phyloP scores from a whole-genome alignment of 2,113 vertebrate genomes.

The Nesospiza acunhae region DNA sequence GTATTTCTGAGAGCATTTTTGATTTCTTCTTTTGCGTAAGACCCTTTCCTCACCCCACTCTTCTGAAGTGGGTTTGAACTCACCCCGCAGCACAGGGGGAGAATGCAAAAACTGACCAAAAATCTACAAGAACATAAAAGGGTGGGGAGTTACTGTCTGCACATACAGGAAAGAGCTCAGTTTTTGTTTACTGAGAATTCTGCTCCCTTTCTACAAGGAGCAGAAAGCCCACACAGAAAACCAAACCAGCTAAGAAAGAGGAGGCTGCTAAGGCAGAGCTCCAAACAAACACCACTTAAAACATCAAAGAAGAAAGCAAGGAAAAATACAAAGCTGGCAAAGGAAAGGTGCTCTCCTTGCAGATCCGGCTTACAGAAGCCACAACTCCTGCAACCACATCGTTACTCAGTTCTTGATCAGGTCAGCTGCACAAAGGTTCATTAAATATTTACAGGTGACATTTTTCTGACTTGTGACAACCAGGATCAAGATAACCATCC shows the following conservation, averaged over 20 bases:
- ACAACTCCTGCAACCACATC: rapidly evolving
- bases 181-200: background rate
- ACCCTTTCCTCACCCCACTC: background rate
- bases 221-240: background rate
- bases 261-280: background rate
- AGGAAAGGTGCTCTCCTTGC: background rate
- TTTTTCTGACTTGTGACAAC: constrained; percentile 38
- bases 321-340: background rate
- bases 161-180: background rate
- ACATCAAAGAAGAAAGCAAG: background rate
- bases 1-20: background rate
- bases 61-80: background rate
- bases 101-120: background rate
- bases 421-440: constrained; percentile 51
- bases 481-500: constrained; percentile 51
- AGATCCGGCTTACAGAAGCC: constrained; percentile 1
- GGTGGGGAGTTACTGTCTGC: background rate
- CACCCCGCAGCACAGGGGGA: background rate
- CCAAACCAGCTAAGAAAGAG: background rate
- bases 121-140: background rate
- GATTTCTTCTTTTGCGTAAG: background rate
- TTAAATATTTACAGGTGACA: constrained; percentile 63
- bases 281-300: background rate
- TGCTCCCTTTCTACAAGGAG: background rate
- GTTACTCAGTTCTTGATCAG: background rate